These are phyloP conservation scores for Hydropsyche tenuis DNA, from an alignment of 1,140 invertebrate genomes.

Conservation along the genomic window DNA sequence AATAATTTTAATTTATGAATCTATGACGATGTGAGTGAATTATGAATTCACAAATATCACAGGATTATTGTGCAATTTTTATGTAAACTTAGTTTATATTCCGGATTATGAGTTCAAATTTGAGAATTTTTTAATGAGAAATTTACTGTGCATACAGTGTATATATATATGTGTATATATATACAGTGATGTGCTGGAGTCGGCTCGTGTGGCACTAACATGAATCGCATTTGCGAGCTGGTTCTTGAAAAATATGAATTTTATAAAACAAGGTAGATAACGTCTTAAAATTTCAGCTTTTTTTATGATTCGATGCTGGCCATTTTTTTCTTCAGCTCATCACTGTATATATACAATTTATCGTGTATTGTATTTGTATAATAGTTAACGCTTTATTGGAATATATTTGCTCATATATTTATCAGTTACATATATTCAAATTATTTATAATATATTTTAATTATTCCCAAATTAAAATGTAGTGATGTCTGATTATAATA, in stretches of 20 bases:
- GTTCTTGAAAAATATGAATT: neutral
- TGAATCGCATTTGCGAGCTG: neutral
- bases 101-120: too few species aligned
- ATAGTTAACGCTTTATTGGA: constrained; percentile 33
- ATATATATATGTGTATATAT: constrained; percentile 14
- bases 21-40: too few species aligned
- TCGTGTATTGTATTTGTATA: constrained; percentile 22
- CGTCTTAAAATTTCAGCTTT: neutral
- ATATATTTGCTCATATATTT: constrained; percentile 12
- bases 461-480: neutral
- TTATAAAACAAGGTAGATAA: neutral
- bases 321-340: constrained; percentile 13
- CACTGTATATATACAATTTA: constrained; percentile 33
- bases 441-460: constrained; percentile 35
- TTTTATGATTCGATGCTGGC: neutral
- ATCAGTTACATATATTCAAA: constrained; percentile 17
- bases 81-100: too few species aligned
- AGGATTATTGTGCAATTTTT: too few species aligned
- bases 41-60: too few species aligned
- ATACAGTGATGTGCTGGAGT: constrained; percentile 23
- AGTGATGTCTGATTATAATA: constrained; percentile 1
- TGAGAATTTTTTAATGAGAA: neutral
- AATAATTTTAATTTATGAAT: too few species aligned
- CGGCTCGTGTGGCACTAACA: neutral
- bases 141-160: constrained; percentile 7